phyloP scores from a whole-genome alignment of 92 coral and sea anemone genomes.

The Epizoanthus ramosus region DNA sequence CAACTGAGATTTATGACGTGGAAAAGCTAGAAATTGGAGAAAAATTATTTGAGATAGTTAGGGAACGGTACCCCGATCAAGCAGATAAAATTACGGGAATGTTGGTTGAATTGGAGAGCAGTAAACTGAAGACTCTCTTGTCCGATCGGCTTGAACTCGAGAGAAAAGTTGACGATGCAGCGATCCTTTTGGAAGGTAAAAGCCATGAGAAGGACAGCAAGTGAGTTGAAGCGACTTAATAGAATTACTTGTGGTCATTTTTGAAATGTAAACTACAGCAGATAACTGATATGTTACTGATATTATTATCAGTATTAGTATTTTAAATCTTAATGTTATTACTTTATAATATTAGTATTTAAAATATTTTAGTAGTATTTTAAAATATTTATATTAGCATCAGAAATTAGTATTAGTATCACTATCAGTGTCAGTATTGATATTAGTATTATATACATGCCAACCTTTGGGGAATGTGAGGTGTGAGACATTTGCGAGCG shows the following conservation, averaged over 20 bases:
- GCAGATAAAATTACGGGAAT: conserved; percentile 89
- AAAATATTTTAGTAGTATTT: too few relatives aligned
- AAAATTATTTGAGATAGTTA: conserved; percentile 55
- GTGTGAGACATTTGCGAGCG: too few relatives aligned
- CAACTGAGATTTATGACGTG: neutral
- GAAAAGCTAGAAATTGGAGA: conserved; percentile 67
- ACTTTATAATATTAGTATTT: too few relatives aligned
- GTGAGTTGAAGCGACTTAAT: neutral
- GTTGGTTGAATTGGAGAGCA: conserved; percentile 71
- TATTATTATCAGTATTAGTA: too few relatives aligned
- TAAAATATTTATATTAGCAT: too few relatives aligned
- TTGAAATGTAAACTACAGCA: too few relatives aligned
- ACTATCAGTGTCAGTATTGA: too few relatives aligned
- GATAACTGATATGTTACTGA: too few relatives aligned
- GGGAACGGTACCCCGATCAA: conserved; percentile 42
- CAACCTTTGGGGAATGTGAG: too few relatives aligned
- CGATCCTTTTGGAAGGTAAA: conserved; percentile 34
- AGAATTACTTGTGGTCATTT: conserved; percentile 4
- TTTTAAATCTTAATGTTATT: too few relatives aligned
- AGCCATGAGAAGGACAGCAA: neutral
- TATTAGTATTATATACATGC: too few relatives aligned
- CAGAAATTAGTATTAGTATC: too few relatives aligned
- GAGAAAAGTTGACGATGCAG: conserved; percentile 63
- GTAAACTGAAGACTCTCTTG: conserved; percentile 51
- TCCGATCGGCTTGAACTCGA: conserved; percentile 43